Percentiles rank a stretch among this genome's conserved stretches.
phyloP scores from a whole-genome alignment of 2,113 vertebrate genomes.

The Halcyon malimbica region DNA sequence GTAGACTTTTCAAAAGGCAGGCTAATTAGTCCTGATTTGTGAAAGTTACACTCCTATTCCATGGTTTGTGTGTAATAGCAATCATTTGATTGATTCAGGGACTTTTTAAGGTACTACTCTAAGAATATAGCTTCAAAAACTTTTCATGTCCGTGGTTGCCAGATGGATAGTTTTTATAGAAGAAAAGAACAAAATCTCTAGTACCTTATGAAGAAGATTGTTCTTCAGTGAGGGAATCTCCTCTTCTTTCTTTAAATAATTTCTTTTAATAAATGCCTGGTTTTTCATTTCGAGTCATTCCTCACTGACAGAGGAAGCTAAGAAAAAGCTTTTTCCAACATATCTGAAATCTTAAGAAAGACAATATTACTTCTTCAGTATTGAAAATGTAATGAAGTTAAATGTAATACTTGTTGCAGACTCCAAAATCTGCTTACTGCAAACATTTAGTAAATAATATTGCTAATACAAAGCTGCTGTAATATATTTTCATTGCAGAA shows the following conservation, averaged over 20 bases:
- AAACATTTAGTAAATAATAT: not conserved
- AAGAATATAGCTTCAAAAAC: not conserved
- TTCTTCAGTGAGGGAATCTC: not conserved
- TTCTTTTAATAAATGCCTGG: not conserved
- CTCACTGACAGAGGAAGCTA: not conserved
- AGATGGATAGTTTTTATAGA: not conserved
- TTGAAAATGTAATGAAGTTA: not conserved
- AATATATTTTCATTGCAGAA: not conserved
- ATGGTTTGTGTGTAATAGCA: not conserved
- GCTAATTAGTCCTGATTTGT: not conserved
- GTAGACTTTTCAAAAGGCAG: not conserved
- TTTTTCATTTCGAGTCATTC: not conserved
- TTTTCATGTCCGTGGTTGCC: not conserved
- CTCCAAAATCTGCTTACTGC: not conserved
- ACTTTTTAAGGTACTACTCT: not conserved
- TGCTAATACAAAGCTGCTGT: not conserved
- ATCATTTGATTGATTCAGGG: not conserved
- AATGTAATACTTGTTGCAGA: not conserved
- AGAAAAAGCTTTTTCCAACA: not conserved
- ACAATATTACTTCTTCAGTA: not conserved
- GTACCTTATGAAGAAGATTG: not conserved
- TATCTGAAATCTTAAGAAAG: not conserved
- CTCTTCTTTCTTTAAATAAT: not conserved
- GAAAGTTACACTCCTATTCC: not conserved
- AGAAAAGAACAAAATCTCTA: not conserved